Percentiles rank a stretch among this genome's conserved stretches.
phyloP scores from a whole-genome alignment of 2,888 invertebrate species.

The Lutraria lutraria region DNA sequence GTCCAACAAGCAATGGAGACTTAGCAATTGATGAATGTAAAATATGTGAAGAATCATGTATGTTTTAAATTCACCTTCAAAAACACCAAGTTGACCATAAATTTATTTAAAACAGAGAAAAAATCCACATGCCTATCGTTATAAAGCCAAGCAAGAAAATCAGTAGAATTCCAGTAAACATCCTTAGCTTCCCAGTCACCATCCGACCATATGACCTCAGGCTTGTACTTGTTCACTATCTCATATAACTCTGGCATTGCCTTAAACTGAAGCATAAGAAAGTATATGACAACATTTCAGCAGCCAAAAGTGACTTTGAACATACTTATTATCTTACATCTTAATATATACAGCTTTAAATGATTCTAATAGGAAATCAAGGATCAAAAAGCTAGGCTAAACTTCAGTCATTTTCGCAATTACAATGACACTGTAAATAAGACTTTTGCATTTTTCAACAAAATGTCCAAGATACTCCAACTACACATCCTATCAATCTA shows the following conservation, averaged over 20 bases:
- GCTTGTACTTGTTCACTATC: slow-evolving; percentile 85
- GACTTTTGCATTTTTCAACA: too few species aligned
- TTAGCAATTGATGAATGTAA: neutral
- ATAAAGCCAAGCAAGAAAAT: slow-evolving; percentile 87
- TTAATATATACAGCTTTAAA: too few species aligned
- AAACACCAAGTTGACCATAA: neutral
- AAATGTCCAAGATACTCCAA: too few species aligned
- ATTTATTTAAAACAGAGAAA: neutral
- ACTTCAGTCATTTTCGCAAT: too few species aligned
- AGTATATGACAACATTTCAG: neutral
- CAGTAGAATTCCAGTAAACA: slow-evolving; percentile 86
- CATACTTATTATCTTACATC: neutral
- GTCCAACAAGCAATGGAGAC: too few species aligned
- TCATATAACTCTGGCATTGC: slow-evolving; percentile 91
- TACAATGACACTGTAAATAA: too few species aligned
- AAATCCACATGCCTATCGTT: slow-evolving; percentile 84
- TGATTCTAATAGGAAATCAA: too few species aligned
- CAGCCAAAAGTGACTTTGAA: neutral
- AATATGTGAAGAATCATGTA: neutral
- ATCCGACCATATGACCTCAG: slow-evolving; percentile 87
- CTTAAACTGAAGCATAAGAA: slow-evolving; percentile 79
- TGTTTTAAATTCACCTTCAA: neutral
- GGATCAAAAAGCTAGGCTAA: too few species aligned
- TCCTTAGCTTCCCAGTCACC: slow-evolving; percentile 93
- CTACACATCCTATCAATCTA: too few species aligned